Conservation (phyloP, 2,888 invertebrate genomes). For the Megaustenia siamemsis region DNA sequence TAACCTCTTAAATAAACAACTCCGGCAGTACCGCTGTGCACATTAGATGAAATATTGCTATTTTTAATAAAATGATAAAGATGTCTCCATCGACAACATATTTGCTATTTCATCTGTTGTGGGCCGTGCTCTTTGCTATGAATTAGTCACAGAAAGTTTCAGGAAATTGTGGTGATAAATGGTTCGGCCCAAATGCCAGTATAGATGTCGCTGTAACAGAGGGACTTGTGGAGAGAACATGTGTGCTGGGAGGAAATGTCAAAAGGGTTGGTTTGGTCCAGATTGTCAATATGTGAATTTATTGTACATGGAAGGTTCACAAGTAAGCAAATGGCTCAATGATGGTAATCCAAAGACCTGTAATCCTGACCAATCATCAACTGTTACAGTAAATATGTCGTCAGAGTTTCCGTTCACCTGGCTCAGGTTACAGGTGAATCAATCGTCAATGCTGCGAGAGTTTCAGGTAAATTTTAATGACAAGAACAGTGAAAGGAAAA, state of each 20-base stretch:
- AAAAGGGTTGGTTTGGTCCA: slow-evolving; percentile 10
- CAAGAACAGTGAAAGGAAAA: neutral
- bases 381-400: neutral
- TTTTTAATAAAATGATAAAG: too few relatives aligned
- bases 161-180: neutral
- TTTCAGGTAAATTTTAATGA: neutral
- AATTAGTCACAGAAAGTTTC: neutral
- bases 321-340: neutral
- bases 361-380: neutral
- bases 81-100: neutral
- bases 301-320: too few relatives aligned
- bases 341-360: neutral
- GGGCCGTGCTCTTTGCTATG: neutral
- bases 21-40: too few relatives aligned
- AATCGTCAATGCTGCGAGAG: neutral
- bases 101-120: neutral
- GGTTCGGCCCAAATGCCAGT: neutral
- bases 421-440: slow-evolving; percentile 7
- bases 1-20: too few relatives aligned
- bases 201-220: neutral
- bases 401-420: slow-evolving; percentile 5
- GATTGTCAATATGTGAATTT: slow-evolving; percentile 4
- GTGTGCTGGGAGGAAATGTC: too few relatives aligned
- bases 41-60: too few relatives aligned
- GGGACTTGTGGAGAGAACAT: neutral